Percentiles rank a stretch among this genome's conserved stretches.
phyloP scores from a whole-genome alignment of 2,113 vertebrate species.

The Callospermophilus lateralis region DNA sequence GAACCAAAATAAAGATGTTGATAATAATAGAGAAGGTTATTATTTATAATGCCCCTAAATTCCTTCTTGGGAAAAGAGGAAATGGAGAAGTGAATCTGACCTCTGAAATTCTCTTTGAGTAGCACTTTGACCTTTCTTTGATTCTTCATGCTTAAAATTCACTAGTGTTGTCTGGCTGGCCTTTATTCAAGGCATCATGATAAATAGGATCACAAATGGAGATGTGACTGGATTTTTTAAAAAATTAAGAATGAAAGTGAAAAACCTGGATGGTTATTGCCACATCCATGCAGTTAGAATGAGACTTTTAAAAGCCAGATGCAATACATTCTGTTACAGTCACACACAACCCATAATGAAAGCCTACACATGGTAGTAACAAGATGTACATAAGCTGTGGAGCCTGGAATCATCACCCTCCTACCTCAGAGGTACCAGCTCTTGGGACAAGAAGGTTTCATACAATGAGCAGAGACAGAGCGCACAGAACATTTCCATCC shows the following conservation, averaged over 20 bases:
- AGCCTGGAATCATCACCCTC: not conserved
- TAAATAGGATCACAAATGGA: conserved; percentile 22
- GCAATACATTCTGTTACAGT: not conserved
- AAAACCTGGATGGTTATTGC: not conserved
- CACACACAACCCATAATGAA: conserved; percentile 16
- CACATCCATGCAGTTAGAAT: conserved; percentile 8
- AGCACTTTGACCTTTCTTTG: conserved; percentile 25
- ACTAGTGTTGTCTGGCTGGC: not conserved
- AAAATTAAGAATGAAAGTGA: conserved; percentile 60
- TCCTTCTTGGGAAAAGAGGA: not conserved
- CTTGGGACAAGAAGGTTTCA: not conserved
- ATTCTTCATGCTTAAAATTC: conserved; percentile 62
- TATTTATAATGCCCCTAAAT: not conserved
- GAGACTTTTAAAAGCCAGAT: conserved; percentile 38
- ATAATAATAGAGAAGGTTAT: conserved; percentile 47
- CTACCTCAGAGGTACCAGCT: not conserved
- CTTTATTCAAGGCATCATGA: conserved; percentile 56
- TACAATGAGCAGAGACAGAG: not conserved
- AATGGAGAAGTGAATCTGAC: conserved; percentile 26
- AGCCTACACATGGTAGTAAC: not conserved
- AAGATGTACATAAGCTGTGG: not conserved
- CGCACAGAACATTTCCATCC: not conserved
- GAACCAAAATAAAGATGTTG: not conserved
- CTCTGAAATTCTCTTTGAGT: conserved; percentile 41
- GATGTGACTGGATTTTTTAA: not conserved